Base-by-base conservation (phyloP, 2,797 vertebrate species). In the Sarcophilus harrisii region DNA sequence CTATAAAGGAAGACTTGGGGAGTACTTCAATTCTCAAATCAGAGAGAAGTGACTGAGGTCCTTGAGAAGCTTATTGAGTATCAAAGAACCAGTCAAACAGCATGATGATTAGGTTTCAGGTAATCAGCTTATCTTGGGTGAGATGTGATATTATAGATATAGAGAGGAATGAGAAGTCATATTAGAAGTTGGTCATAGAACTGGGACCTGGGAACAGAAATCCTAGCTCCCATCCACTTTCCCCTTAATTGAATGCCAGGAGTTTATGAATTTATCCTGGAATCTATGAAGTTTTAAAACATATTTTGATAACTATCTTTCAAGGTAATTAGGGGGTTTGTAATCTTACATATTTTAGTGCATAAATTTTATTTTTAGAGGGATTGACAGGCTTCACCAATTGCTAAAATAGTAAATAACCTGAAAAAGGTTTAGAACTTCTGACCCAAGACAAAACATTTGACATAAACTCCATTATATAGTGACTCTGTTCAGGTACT, bases 401-500 rank as follows among this genome's bases (percentile, higher is more conserved):
- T 12, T 21, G 21, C 38, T 21, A 49, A 87, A 45, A 49, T 45
- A 10, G 21, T 87, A 3, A 3, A 49, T 24, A 87, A 87, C 9
- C 38, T 87, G 38, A 24, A 87, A 45, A 87, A 87, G 21, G 21
- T 49, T 49, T 27, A 87, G 73, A 49, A 49, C 87, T 45, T n/a
- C 89, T 0, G 16, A 62, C n/a, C n/a, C 66, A 49, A n/a, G 11
- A 55, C 45, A 52, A 94, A 92, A 94, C 59, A 95, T 90, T 58
- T 57, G 90, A 32, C 0, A 0, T 94, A 55, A 92, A 94, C 59
- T 59, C 96, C 91, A 29, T 57, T 90, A 87, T 58, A 24, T 54
- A 90, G 93, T 95, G 93, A 52, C 93, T 62, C 21, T 32, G 92
- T 95, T 96, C 57, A 13, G 18, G 49, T 0, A 87, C 38, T 93